Conservation (phyloP, 2,113 vertebrate genomes). For the Isichthys henryi region DNA sequence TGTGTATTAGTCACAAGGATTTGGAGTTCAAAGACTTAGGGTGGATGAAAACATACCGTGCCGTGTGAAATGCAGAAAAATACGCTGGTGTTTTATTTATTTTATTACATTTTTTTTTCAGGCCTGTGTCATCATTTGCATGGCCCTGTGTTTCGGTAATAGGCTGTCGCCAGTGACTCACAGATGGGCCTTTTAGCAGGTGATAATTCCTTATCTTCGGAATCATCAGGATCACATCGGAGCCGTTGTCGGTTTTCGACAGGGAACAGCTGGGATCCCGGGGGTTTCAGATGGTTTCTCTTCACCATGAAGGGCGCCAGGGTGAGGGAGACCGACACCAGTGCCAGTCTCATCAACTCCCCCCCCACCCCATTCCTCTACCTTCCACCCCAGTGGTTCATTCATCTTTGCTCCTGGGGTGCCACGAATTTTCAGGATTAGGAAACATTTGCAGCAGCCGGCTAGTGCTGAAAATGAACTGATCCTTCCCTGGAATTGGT, state of each 20-base stretch:
- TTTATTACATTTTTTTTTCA: background rate
- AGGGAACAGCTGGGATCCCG: conserved; percentile 20
- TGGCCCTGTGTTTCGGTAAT: background rate
- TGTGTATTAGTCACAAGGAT: conserved; percentile 19
- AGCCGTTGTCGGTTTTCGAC: conserved; percentile 18
- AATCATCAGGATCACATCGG: conserved; percentile 12
- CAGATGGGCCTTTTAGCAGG: background rate
- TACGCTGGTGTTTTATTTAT: background rate
- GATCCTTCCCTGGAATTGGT: background rate
- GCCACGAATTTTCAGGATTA: background rate
- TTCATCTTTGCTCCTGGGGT: conserved; percentile 26
- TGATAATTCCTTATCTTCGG: conserved; percentile 10
- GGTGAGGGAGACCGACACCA: conserved; percentile 10
- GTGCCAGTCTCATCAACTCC: conserved; percentile 17
- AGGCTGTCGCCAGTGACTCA: background rate
- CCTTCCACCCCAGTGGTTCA: background rate
- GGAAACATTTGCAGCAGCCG: background rate
- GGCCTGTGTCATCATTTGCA: conserved; percentile 10
- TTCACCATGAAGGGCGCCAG: background rate
- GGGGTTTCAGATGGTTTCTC: conserved; percentile 19
- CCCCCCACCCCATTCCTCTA: background rate
- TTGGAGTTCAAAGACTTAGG: conserved; percentile 6
- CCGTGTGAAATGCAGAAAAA: background rate
- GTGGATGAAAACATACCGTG: background rate
- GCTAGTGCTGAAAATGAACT: background rate